Conservation (phyloP, 2,888 invertebrate species). For the Bimastos eiseni region DNA sequence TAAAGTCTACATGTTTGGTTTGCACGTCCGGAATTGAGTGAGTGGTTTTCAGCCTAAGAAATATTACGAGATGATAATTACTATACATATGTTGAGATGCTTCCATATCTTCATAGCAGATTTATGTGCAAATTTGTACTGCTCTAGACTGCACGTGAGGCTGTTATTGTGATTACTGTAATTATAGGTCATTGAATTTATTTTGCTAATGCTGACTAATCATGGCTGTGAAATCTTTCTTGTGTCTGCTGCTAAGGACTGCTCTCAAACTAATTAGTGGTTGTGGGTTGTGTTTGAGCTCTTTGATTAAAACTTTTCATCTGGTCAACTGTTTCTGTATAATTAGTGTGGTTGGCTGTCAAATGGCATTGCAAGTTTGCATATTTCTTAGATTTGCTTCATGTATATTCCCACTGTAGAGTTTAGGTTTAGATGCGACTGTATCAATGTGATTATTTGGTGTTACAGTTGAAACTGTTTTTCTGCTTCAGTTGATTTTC, state of each 20-base stretch:
- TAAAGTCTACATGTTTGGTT: neutral
- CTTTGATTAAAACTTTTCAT: neutral
- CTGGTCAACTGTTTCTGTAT: slow-evolving; percentile 1
- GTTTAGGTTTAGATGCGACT: too few relatives aligned
- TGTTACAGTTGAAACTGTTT: neutral
- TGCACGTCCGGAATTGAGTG: neutral
- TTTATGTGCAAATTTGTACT: neutral
- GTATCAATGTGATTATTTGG: neutral
- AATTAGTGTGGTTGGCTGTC: neutral
- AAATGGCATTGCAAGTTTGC: neutral
- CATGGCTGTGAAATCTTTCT: neutral
- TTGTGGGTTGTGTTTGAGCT: neutral
- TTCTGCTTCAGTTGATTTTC: neutral
- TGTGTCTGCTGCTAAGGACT: neutral
- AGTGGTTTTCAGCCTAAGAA: neutral
- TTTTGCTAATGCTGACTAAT: neutral
- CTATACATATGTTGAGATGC: neutral
- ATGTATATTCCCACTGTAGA: neutral
- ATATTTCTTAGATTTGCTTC: neutral
- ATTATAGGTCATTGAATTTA: neutral
- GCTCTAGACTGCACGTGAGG: neutral
- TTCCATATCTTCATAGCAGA: neutral
- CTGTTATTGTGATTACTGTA: neutral
- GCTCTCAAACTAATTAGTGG: too few relatives aligned
- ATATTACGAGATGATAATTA: neutral